These are phyloP conservation scores for Fragum whitleyi DNA, from an alignment of 2,888 invertebrate species.

Conservation along the genomic window DNA sequence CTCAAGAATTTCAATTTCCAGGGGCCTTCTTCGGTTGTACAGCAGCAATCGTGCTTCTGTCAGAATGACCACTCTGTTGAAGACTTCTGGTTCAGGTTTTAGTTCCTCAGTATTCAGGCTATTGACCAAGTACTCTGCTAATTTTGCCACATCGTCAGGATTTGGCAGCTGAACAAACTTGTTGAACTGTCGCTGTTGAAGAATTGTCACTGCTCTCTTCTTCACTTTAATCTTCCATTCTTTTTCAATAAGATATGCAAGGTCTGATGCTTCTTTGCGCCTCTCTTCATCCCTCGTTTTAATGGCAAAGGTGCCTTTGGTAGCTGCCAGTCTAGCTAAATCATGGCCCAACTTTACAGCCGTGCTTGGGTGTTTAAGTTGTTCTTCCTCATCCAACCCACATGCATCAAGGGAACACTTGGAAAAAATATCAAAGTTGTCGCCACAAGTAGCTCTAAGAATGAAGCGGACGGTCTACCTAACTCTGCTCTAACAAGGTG, in stretches of 20 bases:
- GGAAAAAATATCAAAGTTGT: conserved; percentile 36
- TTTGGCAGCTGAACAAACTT: conserved; percentile 25
- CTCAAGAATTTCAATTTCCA: conserved; percentile 24
- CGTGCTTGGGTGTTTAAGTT: conserved; percentile 39
- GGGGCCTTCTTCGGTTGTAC: conserved; percentile 26
- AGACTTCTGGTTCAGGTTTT: neutral
- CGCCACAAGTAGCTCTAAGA: conserved; percentile 11
- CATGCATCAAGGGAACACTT: conserved; percentile 34
- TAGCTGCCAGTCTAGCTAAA: conserved; percentile 30
- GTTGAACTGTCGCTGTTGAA: conserved; percentile 39
- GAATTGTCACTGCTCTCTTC: conserved; percentile 19
- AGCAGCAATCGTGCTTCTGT: conserved; percentile 22
- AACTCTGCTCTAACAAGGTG: conserved; percentile 25
- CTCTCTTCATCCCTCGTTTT: conserved; percentile 24
- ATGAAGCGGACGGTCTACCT: neutral
- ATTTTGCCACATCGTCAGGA: conserved; percentile 35
- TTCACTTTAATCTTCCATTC: conserved; percentile 38
- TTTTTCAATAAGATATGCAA: conserved; percentile 23
- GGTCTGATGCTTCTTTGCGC: conserved; percentile 34
- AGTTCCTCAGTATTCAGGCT: conserved; percentile 15
- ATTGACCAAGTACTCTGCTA: conserved; percentile 30
- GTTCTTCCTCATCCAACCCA: conserved; percentile 33
- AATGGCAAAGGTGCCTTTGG: conserved; percentile 27
- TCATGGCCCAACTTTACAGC: conserved; percentile 38
- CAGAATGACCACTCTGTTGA: too few relatives aligned